These are phyloP conservation scores for Drosophila parthenogenetica DNA, from an alignment of 2,888 invertebrate species.

Conservation along the genomic window DNA sequence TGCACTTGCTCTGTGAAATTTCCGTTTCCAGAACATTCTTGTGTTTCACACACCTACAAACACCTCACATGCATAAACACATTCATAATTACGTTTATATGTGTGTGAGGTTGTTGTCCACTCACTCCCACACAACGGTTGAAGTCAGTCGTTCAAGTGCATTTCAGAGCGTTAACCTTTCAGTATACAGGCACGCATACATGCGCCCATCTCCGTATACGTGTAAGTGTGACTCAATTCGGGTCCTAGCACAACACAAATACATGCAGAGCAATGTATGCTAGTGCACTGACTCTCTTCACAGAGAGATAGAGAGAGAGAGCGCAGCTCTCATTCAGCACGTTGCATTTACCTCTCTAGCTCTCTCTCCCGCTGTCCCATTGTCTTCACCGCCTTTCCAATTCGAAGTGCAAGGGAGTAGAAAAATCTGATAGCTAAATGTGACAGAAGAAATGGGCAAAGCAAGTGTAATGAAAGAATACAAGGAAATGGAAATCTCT, in stretches of 20 bases:
- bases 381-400: slow-evolving; percentile 55
- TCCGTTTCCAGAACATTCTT: slow-evolving; percentile 43
- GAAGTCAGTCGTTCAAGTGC: slow-evolving; percentile 83
- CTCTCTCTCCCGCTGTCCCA: slow-evolving; percentile 18
- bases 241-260: slow-evolving; percentile 77
- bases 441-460: slow-evolving; percentile 15
- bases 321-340: slow-evolving; percentile 12
- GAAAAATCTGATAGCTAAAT: slow-evolving; percentile 54
- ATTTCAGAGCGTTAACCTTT: slow-evolving; percentile 82
- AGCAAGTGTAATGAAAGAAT: slow-evolving; percentile 15
- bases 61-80: not conserved
- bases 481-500: slow-evolving; percentile 31
- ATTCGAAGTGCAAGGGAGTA: slow-evolving; percentile 69
- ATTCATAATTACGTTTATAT: not conserved
- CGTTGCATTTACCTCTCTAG: slow-evolving; percentile 10
- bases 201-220: slow-evolving; percentile 4
- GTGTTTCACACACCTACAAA: slow-evolving; percentile 4
- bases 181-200: slow-evolving; percentile 14
- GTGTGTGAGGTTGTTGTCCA: slow-evolving; percentile 25
- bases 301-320: not conserved
- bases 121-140: slow-evolving; percentile 43
- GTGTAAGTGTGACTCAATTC: slow-evolving; percentile 40
- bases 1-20: not conserved
- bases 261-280: slow-evolving; percentile 23
- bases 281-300: slow-evolving; percentile 6